These are phyloP conservation scores for Eucera pruinosa DNA, from an alignment of 2,888 invertebrate genomes.

Conservation along the genomic window DNA sequence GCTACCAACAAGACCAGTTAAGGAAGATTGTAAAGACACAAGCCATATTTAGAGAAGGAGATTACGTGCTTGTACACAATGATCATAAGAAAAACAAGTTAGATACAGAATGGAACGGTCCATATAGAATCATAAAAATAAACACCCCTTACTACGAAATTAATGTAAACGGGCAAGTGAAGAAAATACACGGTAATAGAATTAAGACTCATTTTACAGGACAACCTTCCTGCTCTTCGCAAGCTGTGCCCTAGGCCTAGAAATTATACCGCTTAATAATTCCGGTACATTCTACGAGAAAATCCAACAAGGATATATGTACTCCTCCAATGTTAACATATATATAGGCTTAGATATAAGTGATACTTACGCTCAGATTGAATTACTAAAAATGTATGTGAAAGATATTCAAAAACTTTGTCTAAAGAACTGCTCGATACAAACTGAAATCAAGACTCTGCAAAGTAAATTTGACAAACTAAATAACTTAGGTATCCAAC, in stretches of 20 bases:
- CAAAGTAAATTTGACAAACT: not conserved
- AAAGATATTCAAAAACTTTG: too few species aligned
- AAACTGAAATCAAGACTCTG: too few species aligned
- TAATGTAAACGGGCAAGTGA: not conserved
- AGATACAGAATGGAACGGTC: conserved; percentile 11
- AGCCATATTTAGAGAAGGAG: not conserved
- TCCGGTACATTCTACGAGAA: not conserved
- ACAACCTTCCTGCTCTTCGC: not conserved
- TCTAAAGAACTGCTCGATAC: too few species aligned
- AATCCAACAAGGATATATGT: not conserved
- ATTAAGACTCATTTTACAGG: conserved; percentile 3
- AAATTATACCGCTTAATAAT: too few species aligned
- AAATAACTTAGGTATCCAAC: not conserved
- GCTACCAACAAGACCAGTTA: not conserved
- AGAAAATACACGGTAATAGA: conserved; percentile 3
- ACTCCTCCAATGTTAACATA: not conserved
- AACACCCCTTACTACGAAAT: conserved; percentile 1
- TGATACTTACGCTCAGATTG: too few species aligned
- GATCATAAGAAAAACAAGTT: not conserved
- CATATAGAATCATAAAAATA: not conserved
- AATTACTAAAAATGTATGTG: too few species aligned
- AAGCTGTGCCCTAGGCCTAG: too few species aligned
- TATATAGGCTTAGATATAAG: too few species aligned
- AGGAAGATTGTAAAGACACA: not conserved
- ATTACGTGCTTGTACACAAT: conserved; percentile 3